Conservation (phyloP, 2,113 vertebrate species). For the Dicrurus megarhynchus region DNA sequence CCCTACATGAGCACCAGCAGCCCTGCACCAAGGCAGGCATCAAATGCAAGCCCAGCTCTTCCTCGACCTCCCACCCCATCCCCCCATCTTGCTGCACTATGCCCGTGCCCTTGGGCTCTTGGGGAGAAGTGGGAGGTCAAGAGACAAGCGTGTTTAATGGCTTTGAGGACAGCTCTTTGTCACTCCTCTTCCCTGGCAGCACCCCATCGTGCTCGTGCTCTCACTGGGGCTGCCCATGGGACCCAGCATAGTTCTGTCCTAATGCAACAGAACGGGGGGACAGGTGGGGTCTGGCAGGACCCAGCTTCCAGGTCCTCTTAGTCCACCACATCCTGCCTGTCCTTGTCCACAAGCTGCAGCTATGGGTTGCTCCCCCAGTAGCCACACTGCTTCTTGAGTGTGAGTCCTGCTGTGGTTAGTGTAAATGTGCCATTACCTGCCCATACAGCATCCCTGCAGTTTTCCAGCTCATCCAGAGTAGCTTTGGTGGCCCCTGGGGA, state of each 20-base stretch:
- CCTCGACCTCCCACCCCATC: not conserved
- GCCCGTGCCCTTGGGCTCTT: not conserved
- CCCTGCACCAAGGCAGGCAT: not conserved
- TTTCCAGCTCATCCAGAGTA: not conserved
- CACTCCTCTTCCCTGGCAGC: not conserved
- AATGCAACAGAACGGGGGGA: not conserved
- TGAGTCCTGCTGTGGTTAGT: not conserved
- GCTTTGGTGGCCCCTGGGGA: not conserved
- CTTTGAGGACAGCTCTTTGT: not conserved
- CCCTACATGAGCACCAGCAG: not conserved
- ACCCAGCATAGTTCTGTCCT: not conserved
- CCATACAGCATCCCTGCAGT: not conserved
- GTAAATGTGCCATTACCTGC: not conserved
- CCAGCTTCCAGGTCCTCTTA: not conserved
- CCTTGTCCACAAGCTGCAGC: not conserved
- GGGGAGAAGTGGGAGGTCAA: not conserved
- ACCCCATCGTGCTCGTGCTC: accelerated
- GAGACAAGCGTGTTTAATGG: not conserved
- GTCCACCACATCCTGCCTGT: not conserved
- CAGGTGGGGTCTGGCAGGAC: not conserved
- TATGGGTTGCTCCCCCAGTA: not conserved
- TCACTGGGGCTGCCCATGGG: not conserved
- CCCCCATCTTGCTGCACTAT: not conserved
- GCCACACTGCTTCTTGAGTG: accelerated
- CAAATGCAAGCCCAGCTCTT: not conserved